Evolutionary conservation across 2,888 invertebrate species (phyloP), one percentile per base, ranked within the genome.

Genomic region (Asteroscopus sphinx): DNA sequence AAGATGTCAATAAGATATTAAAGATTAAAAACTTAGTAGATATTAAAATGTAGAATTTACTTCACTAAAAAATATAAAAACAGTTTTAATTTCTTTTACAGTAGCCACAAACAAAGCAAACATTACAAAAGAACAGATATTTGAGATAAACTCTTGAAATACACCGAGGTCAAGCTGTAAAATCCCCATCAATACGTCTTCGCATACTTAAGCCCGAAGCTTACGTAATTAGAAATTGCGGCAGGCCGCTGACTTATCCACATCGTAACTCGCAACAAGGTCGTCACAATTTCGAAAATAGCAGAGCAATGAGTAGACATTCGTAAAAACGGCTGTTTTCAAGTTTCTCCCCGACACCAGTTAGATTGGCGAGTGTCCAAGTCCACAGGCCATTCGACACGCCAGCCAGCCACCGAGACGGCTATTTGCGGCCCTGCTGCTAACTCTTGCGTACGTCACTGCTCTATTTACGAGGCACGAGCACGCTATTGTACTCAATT

Each of bases 261-360:
- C 80, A 71, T 79, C 68, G 83, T 82, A 82, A 81, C 79, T 82
- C 75, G 82, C 82, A 84, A 82, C 93, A 94, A 94, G 93, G 93
- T 93, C 93, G 89, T 66, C 80, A 77, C 78, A 82, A 88, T 82
- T 82, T 85, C 87, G 73, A 91, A 93, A 94, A 93, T 93, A 93
- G 87, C 88, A 73, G 77, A 83, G 84, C 84, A 82, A 83, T 85
- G 82, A 89, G 87, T 87, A 89, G 86, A 90, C 87, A 91, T 93
- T 91, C 81, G 90, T 92, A 90, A 92, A 93, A 93, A 90, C 87
- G 81, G 68, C 63, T 83, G 87, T 87, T 93, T 93, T 91, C 87
- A 87, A 90, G 88, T 88, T 90, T 91, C 84, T 80, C 78, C 79
- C 80, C 83, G 82, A 80, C 83, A 84, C 78, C 77, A 83, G 83